Evolutionary conservation across 2,888 invertebrate genomes (phyloP).

Genomic region (Lasioglossum zephyrum): DNA sequence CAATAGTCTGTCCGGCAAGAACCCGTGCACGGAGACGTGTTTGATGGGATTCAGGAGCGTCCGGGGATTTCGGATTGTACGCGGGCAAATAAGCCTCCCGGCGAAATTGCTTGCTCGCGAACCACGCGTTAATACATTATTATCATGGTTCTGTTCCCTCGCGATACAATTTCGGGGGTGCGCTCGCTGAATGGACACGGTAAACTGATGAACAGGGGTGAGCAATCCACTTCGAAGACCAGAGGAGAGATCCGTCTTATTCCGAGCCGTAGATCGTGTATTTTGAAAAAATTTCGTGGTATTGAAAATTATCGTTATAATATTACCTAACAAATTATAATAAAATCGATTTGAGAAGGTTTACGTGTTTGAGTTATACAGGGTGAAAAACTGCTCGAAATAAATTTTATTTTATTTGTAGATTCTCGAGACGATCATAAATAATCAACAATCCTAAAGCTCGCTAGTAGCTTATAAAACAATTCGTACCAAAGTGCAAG

Average conservation of each 20-base stretch:
- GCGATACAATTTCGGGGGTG: not conserved
- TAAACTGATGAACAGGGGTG: not conserved
- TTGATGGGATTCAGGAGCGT: constrained; percentile 58
- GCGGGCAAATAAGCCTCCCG: constrained; percentile 44
- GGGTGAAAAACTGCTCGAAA: not conserved
- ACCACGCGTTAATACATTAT: constrained; percentile 56
- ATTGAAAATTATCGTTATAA: not conserved
- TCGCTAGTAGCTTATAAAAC: not conserved
- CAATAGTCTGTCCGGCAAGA: constrained; percentile 20
- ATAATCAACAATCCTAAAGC: not conserved
- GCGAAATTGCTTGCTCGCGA: constrained; percentile 44
- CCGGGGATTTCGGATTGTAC: constrained; percentile 51
- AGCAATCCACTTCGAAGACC: not conserved
- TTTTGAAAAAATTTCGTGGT: not conserved
- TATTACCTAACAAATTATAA: not conserved
- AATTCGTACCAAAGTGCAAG: not conserved
- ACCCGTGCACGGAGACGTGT: constrained; percentile 33
- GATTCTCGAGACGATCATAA: too few relatives aligned
- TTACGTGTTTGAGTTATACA: not conserved
- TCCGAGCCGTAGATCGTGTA: not conserved
- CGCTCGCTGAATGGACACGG: not conserved
- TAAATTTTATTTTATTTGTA: too few relatives aligned
- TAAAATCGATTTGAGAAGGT: not conserved
- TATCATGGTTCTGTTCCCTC: constrained; percentile 12
- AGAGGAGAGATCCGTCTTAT: not conserved